Evolutionary conservation across 2,113 vertebrate genomes (phyloP), one percentile per base, ranked within the genome.

Genomic region (Thunnus maccoyii): DNA sequence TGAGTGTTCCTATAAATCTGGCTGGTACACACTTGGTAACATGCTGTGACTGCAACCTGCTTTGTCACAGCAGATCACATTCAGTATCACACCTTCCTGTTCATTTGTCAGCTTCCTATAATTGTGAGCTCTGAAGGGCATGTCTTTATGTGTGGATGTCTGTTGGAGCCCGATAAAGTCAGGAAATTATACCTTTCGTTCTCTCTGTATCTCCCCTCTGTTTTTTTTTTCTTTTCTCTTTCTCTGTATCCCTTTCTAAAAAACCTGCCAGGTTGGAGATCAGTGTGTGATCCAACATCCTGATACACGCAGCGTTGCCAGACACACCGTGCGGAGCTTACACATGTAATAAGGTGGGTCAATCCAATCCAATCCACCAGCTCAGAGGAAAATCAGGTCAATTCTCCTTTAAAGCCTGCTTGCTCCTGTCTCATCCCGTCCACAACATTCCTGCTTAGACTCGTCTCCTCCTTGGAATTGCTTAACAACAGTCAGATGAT

Each of bases 301-400:
- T 60, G 87, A 80, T 72, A 68, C 66, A 75, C 69, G 13, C 72
- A 17, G 61, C 15, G 50, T 47, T 66, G 62, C 55, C 79, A 87
- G 76, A 47, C 51, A 16, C 36, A 16, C 72, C 17, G 27, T 12
- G 3, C 64, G 75, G 14, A 55, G 73, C 20, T 86, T 72, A 86
- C 75, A 57, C 65, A 27, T 78, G 46, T 48, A 66, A 12, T 55
- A 62, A 86, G 77, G 87, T 86, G 68, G 48, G 83, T 84, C 72
- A 78, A 47, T 81, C 81, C 57, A 57, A 46, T 61, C 48, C 57
- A 61, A 36, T 75, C 47, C 52, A 30, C 14, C 2, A 54, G 17
- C 58, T 56, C 18, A 10, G 11, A 41, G 60, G 15, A 25, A 72
- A 84, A 62, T 41, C 13, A 74, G 74, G 72, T 82, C 56, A 75